These are phyloP conservation scores for Hippocampus mohnikei DNA, from an alignment of 2,113 vertebrate genomes.

Conservation along the genomic window DNA sequence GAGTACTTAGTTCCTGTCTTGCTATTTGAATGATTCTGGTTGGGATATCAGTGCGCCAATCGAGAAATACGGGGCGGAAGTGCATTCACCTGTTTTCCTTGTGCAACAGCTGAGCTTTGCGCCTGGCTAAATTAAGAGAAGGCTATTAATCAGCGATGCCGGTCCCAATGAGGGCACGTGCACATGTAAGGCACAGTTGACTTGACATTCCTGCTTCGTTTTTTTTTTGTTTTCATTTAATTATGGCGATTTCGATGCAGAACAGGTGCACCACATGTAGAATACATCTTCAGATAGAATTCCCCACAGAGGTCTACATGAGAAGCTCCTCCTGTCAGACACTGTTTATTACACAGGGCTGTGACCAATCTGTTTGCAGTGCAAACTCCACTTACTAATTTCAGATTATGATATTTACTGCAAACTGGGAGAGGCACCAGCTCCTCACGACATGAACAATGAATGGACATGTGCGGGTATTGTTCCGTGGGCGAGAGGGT, in stretches of 20 bases:
- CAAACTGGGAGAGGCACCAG: not conserved
- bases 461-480: not conserved
- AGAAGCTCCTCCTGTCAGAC: not conserved
- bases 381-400: slow-evolving; percentile 12
- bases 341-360: slow-evolving; percentile 6
- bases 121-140: slow-evolving; percentile 5
- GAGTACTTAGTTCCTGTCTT: not conserved
- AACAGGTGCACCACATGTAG: not conserved
- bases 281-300: not conserved
- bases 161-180: not conserved
- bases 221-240: not conserved
- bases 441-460: not conserved
- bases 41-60: not conserved
- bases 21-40: not conserved
- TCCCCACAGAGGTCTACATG: not conserved
- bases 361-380: slow-evolving; percentile 18
- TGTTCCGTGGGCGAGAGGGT: not conserved
- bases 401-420: slow-evolving; percentile 29
- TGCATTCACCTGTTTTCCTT: not conserved
- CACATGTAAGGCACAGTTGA: not conserved
- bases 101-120: slow-evolving; percentile 5
- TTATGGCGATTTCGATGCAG: not conserved
- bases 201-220: not conserved
- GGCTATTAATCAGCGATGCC: slow-evolving; percentile 3
- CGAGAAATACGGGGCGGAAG: not conserved